Evolutionary conservation across 2,797 vertebrate genomes (phyloP), one percentile per base, ranked within the genome.

Genomic region (Pseudocheirus occidentalis): DNA sequence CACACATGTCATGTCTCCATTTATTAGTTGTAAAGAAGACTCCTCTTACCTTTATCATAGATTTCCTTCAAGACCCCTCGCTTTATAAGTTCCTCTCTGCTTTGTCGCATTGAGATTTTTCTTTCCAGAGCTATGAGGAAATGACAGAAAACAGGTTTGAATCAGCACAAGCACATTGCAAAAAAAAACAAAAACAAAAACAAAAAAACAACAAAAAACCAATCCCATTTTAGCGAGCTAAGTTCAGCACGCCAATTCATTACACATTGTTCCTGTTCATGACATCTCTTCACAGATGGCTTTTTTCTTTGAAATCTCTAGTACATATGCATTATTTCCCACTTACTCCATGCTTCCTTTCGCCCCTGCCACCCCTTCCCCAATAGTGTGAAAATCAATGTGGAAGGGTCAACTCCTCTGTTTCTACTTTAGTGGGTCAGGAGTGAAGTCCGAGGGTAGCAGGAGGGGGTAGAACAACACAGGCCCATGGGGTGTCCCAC

Each of bases 1-100:
- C 1, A 4, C 13, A 58, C 58, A 93, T 46, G 1, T 18, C 53
- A 53, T 0, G 4, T 34, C 55, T 1, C 3, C 11, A 52, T 28
- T 92, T 50, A 55, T 27, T 81, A 90, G 94, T 53, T 0, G 5
- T 3, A 94, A 62, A 31, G 34, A 28, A 95, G 96, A 94, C 29
- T 50, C 90, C 92, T 95, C 98, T 99, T 98, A 99, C 99, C 99
- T 99, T 99, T 99, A 98, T 99, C 99, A 98, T 99, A 99, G 98
- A 99, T 99, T 98, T 99, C 99, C 98, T 99, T 99, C 97, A 99
- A 98, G 95, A 99, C 99, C 73, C 99, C 99, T 98, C 99, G 98
- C 98, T 99, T 99, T 98, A 99, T 99, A 97, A 99, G 99, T 97
- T 99, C 99, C 90, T 99, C 99, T 98, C 99, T 99, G 99, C 99